Evolutionary conservation across 1,140 invertebrate genomes (phyloP), one percentile per base, ranked within the genome.

Genomic region (Pseudomyrmex cubaensis): DNA sequence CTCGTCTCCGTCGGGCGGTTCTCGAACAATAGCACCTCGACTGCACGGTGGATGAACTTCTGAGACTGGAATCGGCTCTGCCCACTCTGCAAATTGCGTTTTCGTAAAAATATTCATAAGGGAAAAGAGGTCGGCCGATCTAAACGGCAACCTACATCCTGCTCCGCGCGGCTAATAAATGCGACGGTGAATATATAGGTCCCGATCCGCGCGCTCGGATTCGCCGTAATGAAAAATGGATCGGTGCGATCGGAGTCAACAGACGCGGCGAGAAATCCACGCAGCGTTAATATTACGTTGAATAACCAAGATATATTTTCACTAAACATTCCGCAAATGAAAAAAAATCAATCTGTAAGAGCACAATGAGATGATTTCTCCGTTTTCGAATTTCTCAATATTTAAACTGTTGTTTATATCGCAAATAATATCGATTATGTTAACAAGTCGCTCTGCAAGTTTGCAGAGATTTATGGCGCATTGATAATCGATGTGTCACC

Each of bases 1-100:
- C 83, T 87, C 83, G 83, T 78, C 86, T n/a, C 73, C 73, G 48
- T 78, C 74, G 87, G 67, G 61, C 74, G 83, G 77, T 73, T 88
- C 67, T 77, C 73, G 86, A 89, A 89, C 87, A 89, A 88, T 88
- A 89, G 87, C 87, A 87, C 87, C 87, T 85, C 84, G 84, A 46
- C 87, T 83, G 75, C 84, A 89, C 87, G 86, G 83, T 88, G 87
- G 87, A 89, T 89, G 87, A 89, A 89, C 87, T 88, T 89, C 87
- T 88, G 73, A 88, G 77, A 12, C 86, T 89, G 86, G 87, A 89
- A 88, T 88, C 87, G 86, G 83, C 77, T 89, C 87, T 89, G 87
- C 87, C 87, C 87, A 89, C 87, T 89, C 87, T 75, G 86, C 83
- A 83, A 89, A 89, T 89, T 89, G 87, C 87, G 74, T 88, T 89